Percentiles rank a stretch among this genome's conserved stretches.
Conservation (phyloP, 2,113 vertebrate species). For the Accipiter virgatus region DNA sequence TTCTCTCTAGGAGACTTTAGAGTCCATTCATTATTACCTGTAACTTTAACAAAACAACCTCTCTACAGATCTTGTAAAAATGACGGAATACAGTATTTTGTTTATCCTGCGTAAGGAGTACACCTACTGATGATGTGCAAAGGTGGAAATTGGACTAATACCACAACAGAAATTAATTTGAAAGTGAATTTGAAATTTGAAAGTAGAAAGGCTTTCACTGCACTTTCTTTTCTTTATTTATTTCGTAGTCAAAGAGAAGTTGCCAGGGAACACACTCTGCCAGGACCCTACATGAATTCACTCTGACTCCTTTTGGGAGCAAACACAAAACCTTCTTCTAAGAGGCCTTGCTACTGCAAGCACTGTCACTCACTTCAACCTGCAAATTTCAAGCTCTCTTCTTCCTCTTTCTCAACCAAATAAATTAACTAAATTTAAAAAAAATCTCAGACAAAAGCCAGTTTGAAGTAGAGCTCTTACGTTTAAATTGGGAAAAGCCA, state of each 20-base stretch:
- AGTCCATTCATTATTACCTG: slow-evolving; percentile 16
- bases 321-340: background rate
- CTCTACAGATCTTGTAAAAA: background rate
- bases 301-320: background rate
- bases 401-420: background rate
- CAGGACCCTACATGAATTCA: background rate
- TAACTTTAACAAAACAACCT: background rate
- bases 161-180: background rate
- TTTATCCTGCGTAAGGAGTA: background rate
- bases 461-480: background rate
- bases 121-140: background rate
- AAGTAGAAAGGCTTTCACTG: background rate
- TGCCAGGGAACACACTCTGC: slow-evolving; percentile 23
- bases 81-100: background rate
- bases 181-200: background rate
- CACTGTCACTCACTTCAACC: background rate
- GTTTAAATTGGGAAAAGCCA: background rate
- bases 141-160: background rate
- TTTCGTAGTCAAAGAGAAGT: slow-evolving; percentile 23
- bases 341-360: background rate
- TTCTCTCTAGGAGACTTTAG: background rate
- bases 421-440: background rate
- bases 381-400: background rate
- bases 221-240: background rate
- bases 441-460: background rate